Percentiles rank a stretch among this genome's conserved stretches.
Evolutionary conservation across 1,140 invertebrate species (phyloP).

Genomic region (Drosophila tsacasi): DNA sequence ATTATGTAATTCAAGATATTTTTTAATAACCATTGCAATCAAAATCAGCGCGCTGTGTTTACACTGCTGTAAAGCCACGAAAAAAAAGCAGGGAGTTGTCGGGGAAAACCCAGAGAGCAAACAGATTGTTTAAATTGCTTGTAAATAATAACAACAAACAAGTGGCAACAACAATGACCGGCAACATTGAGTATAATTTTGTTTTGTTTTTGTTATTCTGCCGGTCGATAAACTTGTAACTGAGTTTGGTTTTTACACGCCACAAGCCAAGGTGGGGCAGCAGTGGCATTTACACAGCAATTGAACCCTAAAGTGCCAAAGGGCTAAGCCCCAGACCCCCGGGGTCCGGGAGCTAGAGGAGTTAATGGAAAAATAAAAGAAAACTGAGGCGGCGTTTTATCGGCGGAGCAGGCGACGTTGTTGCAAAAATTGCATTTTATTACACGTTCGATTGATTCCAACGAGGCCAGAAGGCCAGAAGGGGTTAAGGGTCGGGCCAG

Average conservation of each 20-base stretch:
- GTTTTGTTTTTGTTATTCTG: constrained; percentile 25
- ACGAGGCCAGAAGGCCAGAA: constrained; percentile 14
- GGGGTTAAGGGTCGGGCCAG: constrained; percentile 16
- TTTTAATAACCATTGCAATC: constrained; percentile 36
- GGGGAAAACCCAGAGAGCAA: constrained; percentile 36
- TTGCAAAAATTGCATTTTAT: constrained; percentile 79
- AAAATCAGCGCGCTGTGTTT: constrained; percentile 41
- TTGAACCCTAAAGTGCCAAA: constrained; percentile 75
- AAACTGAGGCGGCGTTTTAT: constrained; percentile 19
- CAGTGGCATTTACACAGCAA: constrained; percentile 71
- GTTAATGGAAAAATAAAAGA: constrained; percentile 2
- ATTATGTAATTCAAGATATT: neutral
- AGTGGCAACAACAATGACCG: constrained; percentile 60
- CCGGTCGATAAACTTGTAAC: constrained; percentile 61
- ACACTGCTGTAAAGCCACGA: constrained; percentile 62
- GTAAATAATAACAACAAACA: constrained; percentile 59
- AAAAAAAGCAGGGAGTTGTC: constrained; percentile 27
- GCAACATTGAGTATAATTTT: constrained; percentile 51
- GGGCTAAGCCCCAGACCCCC: constrained; percentile 44
- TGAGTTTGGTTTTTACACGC: constrained; percentile 60
- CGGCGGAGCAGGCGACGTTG: constrained; percentile 35
- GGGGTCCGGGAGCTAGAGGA: constrained; percentile 32
- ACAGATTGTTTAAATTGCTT: constrained; percentile 79
- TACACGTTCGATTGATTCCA: constrained; percentile 79
- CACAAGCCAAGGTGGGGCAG: constrained; percentile 23